A percentile compares a stretch with the other conserved stretches of the same genome.
These are phyloP conservation scores for Patiria pectinifera DNA, from an alignment of 53 echinoderm and acorn worm genomes.

Conservation along the genomic window DNA sequence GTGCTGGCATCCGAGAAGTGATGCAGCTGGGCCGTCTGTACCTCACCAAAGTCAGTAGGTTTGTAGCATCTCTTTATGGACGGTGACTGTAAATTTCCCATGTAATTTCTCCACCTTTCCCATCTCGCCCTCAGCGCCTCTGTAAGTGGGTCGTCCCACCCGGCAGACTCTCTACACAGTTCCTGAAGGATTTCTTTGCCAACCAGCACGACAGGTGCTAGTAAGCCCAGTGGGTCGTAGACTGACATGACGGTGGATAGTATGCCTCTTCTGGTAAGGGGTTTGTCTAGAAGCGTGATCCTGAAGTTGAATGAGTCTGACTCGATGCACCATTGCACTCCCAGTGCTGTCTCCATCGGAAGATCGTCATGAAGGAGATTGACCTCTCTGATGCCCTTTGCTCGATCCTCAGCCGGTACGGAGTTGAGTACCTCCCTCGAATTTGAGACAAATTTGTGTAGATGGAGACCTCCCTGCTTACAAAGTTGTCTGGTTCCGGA, in stretches of 20 bases:
- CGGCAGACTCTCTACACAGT: conserved; percentile 62
- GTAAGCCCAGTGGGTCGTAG: conserved; percentile 78
- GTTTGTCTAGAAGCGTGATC: conserved; percentile 63
- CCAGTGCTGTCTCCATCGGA: conserved; percentile 66
- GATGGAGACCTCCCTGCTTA: conserved; percentile 61
- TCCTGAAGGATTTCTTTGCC: conserved; percentile 80
- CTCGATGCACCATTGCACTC: conserved; percentile 74
- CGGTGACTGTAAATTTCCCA: conserved; percentile 39
- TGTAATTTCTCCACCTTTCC: conserved; percentile 65
- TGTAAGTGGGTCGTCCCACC: conserved; percentile 79
- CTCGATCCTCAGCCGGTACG: conserved; percentile 67
- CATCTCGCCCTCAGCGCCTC: conserved; percentile 63
- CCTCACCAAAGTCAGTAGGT: conserved; percentile 44
- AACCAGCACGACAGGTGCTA: conserved; percentile 75
- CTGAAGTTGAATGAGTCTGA: conserved; percentile 77
- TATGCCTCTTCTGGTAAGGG: conserved; percentile 69
- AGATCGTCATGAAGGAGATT: conserved; percentile 58
- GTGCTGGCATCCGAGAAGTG: conserved; percentile 74
- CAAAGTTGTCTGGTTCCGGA: conserved; percentile 54
- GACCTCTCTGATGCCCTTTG: conserved; percentile 55
- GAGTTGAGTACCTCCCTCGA: conserved; percentile 64
- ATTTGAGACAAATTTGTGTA: conserved; percentile 80
- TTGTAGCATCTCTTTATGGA: conserved; percentile 61
- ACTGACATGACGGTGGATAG: conserved; percentile 74
- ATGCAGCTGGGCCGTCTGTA: conserved; percentile 51